Evolutionary conservation across 2,797 vertebrate species (phyloP).

Genomic region (Sebastes vulpes): DNA sequence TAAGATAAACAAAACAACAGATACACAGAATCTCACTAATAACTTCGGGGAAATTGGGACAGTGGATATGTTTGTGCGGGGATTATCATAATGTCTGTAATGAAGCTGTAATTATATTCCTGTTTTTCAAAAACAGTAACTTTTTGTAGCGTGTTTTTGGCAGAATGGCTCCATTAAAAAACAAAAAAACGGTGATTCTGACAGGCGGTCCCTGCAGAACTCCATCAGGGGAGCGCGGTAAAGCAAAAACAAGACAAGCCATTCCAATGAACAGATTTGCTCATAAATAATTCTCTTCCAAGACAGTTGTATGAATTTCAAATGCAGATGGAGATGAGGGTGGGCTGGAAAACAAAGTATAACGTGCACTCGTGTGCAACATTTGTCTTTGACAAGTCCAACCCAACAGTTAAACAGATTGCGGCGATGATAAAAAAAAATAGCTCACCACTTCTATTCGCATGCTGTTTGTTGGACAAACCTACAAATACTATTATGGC

Average conservation of each 20-base stretch:
- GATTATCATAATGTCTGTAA: conserved; percentile 69
- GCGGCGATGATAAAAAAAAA: conserved; percentile 26
- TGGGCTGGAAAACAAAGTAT: conserved; percentile 72
- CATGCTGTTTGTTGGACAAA: conserved; percentile 32
- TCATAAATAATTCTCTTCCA: conserved; percentile 85
- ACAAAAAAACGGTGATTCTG: conserved; percentile 34
- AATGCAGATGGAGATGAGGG: conserved; percentile 67
- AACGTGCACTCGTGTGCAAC: conserved; percentile 61
- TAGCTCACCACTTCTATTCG: conserved; percentile 16
- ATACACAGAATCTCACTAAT: conserved; percentile 57
- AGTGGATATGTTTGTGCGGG: conserved; percentile 33
- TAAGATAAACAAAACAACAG: conserved; percentile 75
- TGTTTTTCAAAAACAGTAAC: conserved; percentile 52
- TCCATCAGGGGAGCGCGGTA: conserved; percentile 58
- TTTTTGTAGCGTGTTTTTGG: conserved; percentile 55
- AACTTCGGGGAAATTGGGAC: conserved; percentile 70
- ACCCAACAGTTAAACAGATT: conserved; percentile 45
- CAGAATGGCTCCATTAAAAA: conserved; percentile 56
- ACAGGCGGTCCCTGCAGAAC: conserved; percentile 71
- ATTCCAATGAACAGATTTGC: conserved; percentile 79
- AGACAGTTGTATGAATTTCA: conserved; percentile 76
- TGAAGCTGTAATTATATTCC: conserved; percentile 67
- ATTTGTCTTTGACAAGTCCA: conserved; percentile 65
- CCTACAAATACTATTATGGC: conserved; percentile 41
- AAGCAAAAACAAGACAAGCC: conserved; percentile 76